Percentiles rank a stretch among this genome's conserved stretches.
These are phyloP conservation scores for Cichlasoma orientale DNA, from an alignment of 2,797 vertebrate genomes.

Conservation along the genomic window DNA sequence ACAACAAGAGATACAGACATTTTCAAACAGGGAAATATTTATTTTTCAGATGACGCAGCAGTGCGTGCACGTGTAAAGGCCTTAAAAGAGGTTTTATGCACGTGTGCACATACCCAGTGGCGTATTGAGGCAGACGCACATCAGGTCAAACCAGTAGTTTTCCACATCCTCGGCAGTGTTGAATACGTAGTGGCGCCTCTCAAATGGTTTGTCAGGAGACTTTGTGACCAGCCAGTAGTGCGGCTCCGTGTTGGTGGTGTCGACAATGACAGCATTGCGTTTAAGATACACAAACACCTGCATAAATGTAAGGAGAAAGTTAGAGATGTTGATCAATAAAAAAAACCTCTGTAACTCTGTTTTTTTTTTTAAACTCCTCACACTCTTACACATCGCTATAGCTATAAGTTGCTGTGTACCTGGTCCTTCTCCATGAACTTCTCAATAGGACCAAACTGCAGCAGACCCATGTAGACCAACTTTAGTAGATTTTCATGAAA, in stretches of 20 bases:
- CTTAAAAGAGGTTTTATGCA: neutral
- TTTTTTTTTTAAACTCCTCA: neutral
- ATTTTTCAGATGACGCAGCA: too few relatives aligned
- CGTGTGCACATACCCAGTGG: slow-evolving; percentile 84
- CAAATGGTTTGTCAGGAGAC: slow-evolving; percentile 86
- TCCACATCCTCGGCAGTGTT: slow-evolving; percentile 86
- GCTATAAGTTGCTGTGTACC: slow-evolving; percentile 72
- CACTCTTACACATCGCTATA: neutral
- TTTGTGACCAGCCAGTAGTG: slow-evolving; percentile 93
- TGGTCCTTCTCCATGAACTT: slow-evolving; percentile 97
- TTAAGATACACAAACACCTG: slow-evolving; percentile 91
- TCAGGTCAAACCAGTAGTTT: slow-evolving; percentile 96
- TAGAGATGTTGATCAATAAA: neutral
- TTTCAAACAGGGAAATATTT: neutral
- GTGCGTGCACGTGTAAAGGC: neutral
- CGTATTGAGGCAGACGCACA: slow-evolving; percentile 96
- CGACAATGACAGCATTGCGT: slow-evolving; percentile 86
- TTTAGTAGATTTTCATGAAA: slow-evolving; percentile 90
- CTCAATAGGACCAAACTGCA: slow-evolving; percentile 91
- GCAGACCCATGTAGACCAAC: slow-evolving; percentile 92
- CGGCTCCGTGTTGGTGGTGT: slow-evolving; percentile 92
- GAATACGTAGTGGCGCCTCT: slow-evolving; percentile 84
- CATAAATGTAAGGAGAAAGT: neutral
- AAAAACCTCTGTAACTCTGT: neutral
- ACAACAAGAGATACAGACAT: neutral